Evolutionary conservation across 2,113 vertebrate species (phyloP).

Genomic region (Antechinus flavipes): DNA sequence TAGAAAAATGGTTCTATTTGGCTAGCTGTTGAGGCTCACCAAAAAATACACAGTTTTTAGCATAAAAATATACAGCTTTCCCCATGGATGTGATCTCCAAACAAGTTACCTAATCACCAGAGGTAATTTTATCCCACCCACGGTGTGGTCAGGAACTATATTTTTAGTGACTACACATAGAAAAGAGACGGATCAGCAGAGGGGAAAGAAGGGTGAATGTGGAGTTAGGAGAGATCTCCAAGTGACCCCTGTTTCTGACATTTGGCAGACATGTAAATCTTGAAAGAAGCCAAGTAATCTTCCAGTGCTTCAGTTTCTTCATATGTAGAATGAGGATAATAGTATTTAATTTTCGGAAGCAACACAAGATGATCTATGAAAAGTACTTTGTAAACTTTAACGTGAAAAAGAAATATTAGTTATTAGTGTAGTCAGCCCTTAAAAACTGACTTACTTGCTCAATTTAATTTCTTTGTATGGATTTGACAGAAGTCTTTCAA

Average conservation of each 20-base stretch:
- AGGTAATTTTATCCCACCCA: conserved; percentile 1
- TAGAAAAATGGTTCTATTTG: conserved; percentile 41
- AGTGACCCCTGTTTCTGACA: not conserved
- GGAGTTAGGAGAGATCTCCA: not conserved
- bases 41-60: not conserved
- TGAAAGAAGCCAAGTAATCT: not conserved
- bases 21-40: conserved; percentile 3
- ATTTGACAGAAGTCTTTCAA: not conserved
- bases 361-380: not conserved
- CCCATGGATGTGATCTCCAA: not conserved
- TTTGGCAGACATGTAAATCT: not conserved
- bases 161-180: not conserved
- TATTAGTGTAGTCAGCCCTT: not conserved
- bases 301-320: not conserved
- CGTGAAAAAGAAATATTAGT: not conserved
- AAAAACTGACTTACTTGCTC: not conserved
- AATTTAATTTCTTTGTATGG: not conserved
- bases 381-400: not conserved
- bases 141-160: not conserved
- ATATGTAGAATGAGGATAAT: not conserved
- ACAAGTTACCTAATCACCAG: not conserved
- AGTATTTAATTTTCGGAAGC: not conserved
- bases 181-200: not conserved
- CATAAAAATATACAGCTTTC: not conserved
- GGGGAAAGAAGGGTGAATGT: not conserved